Evolutionary conservation across 2,113 vertebrate species (phyloP), one percentile per base, ranked within the genome.

Genomic region (Ictalurus furcatus): DNA sequence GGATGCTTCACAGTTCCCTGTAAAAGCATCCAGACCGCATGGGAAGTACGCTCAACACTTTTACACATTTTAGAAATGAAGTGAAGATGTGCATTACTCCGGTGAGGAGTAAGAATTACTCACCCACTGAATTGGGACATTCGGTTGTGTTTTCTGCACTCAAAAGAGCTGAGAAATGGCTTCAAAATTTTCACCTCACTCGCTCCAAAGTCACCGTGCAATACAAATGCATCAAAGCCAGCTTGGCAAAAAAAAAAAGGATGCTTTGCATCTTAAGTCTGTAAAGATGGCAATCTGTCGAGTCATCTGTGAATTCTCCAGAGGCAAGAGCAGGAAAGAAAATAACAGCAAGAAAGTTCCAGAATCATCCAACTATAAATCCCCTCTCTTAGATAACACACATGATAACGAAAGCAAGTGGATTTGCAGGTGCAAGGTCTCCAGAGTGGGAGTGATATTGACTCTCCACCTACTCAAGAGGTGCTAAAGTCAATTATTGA

Each of bases 251-350:
- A 74, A 28, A 52, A 54, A 54, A 54, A 25, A 65, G 19, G 59
- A 74, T 13, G 89, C 80, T 92, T 71, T 69, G 34, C 86, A 80
- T 88, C 91, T 90, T 83, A 88, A 91, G 73, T 84, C 58, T 92
- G 92, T 88, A 91, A 92, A 74, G 80, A 90, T 81, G n/a, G 92
- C 93, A 94, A 94, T 94, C 93, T 93, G 93, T 94, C 89, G 85
- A 88, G 90, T 93, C 92, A 93, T 95, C 93, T 94, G 92, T n/a
- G 61, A 89, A 91, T 85, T 87, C 86, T 86, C 90, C 89, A 83
- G 91, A 82, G 80, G 78, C 74, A 76, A 86, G 84, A 89, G 76
- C 16, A 89, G 90, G 44, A 52, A 88, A 90, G 85, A 92, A 94
- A 92, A 94, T 92, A 93, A 94, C 91, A 91, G 89, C 91, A 88